Base-by-base conservation (phyloP, 2,113 vertebrate genomes). In the Nibea albiflora region DNA sequence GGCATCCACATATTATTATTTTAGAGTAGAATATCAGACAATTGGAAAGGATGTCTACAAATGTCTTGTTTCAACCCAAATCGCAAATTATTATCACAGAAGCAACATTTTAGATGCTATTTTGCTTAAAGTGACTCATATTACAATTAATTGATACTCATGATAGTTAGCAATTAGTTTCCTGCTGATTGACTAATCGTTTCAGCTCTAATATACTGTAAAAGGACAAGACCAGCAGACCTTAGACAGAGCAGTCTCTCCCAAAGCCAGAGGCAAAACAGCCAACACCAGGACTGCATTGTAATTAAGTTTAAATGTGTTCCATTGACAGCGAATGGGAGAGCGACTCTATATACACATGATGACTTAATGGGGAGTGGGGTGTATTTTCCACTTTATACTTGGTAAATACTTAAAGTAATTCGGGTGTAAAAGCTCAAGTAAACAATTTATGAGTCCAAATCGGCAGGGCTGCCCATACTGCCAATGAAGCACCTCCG, bases 261-360 rank as follows among this genome's bases (percentile, higher is more conserved):
- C 39, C 9, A 73, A 44, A 78, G 69, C 78, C 56, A 7, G 77
- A 83, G 72, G 80, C 65, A 84, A 80, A 86, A 68, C 58, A 73
- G 70, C 19, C 67, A 64, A 73, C 63, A 60, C 10, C 4, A 78
- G 56, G 61, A 73, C 14, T 47, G 77, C 31, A 77, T 49, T 73
- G 65, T 73, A 83, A 85, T 84, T 61, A 83, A 53, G 66, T 64
- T 69, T 73, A 70, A 85, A 75, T 57, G 73, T 83, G 60, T 79
- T 86, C 46, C 78, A 76, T 39, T 70, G 52, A 78, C 71, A 72
- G 50, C 11, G 39, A 76, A 70, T 56, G 35, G 50, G 15, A 76
- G 39, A 73, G 39, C 1, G 20, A 73, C 63, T 74, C 67, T 76
- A 46, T 62, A 26, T 49, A 24, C 53, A 80, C 35, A 75, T 53